Conservation (phyloP, 2,797 vertebrate species). For the Parauchenoglanis punctatus region DNA sequence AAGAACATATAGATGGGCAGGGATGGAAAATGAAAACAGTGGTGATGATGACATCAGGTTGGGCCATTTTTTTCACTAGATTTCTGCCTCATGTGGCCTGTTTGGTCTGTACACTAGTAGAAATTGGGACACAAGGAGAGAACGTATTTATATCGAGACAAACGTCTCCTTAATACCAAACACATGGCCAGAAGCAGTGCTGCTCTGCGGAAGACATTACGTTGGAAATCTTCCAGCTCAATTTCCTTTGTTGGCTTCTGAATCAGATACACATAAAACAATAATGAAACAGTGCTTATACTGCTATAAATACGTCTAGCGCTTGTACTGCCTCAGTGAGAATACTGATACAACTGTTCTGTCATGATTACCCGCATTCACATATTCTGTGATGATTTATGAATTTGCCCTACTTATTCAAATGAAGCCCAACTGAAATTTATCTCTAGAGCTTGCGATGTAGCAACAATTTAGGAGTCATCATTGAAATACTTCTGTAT, state of each 20-base stretch:
- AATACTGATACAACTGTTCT: constrained; percentile 47
- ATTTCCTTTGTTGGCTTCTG: constrained; percentile 60
- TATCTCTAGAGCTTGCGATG: not conserved
- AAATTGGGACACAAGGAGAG: constrained; percentile 38
- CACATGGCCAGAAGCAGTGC: constrained; percentile 57
- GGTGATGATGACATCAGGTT: constrained; percentile 34
- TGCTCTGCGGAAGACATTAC: constrained; percentile 57
- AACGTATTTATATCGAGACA: constrained; percentile 37
- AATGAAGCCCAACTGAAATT: constrained; percentile 27
- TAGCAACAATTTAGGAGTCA: constrained; percentile 1
- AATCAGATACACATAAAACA: constrained; percentile 58
- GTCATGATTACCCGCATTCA: constrained; percentile 45
- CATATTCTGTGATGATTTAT: constrained; percentile 31
- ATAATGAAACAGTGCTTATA: constrained; percentile 58
- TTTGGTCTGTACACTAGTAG: constrained; percentile 34
- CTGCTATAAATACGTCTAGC: constrained; percentile 52
- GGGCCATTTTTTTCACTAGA: constrained; percentile 17
- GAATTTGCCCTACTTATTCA: constrained; percentile 2
- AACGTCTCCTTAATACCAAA: constrained; percentile 55
- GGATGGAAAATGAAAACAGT: constrained; percentile 40
- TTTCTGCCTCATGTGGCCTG: constrained; percentile 41
- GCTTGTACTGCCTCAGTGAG: constrained; percentile 41
- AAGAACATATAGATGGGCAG: constrained; percentile 36
- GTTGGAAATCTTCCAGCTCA: constrained; percentile 57
- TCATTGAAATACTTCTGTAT: not conserved